Conservation (phyloP, 2,113 vertebrate genomes). For the Amphiprion ocellaris region DNA sequence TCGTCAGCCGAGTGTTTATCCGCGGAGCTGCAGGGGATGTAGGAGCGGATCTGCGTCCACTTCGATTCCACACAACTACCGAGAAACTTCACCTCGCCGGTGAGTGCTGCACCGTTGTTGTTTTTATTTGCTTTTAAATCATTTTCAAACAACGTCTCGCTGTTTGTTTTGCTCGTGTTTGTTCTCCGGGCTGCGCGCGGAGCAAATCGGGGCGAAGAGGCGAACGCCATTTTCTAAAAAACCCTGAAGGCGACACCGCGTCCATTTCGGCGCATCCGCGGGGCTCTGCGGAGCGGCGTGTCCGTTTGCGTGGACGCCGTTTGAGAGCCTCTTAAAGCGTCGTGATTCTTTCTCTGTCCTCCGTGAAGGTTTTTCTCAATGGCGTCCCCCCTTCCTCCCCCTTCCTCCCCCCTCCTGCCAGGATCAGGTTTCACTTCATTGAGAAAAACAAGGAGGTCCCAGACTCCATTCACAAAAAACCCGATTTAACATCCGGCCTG, state of each 20-base stretch:
- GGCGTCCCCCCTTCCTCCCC: conserved; percentile 28
- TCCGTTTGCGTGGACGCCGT: not conserved
- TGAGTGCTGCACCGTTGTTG: conserved; percentile 42
- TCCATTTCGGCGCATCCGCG: conserved; percentile 26
- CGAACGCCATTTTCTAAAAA: conserved; percentile 83
- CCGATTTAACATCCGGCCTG: not conserved
- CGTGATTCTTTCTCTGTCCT: conserved; percentile 24
- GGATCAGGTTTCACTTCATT: conserved; percentile 86
- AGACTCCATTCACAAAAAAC: conserved; percentile 45
- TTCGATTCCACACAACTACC: conserved; percentile 5
- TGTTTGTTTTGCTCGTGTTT: not conserved
- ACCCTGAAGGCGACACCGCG: conserved; percentile 30
- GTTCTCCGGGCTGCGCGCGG: conserved; percentile 3
- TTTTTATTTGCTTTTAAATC: no score
- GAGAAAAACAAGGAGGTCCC: conserved; percentile 82
- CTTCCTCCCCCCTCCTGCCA: not conserved
- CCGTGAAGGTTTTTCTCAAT: conserved; percentile 71
- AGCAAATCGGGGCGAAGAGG: conserved; percentile 29
- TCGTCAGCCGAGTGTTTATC: conserved; percentile 66
- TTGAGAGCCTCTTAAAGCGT: not conserved
- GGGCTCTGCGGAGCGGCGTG: not conserved
- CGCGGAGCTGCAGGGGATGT: conserved; percentile 61
- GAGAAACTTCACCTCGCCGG: conserved; percentile 34
- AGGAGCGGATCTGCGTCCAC: conserved; percentile 20
- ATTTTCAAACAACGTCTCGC: not conserved